Conservation (phyloP, 1,140 invertebrate genomes). For the Gonatopus flavifemur region DNA sequence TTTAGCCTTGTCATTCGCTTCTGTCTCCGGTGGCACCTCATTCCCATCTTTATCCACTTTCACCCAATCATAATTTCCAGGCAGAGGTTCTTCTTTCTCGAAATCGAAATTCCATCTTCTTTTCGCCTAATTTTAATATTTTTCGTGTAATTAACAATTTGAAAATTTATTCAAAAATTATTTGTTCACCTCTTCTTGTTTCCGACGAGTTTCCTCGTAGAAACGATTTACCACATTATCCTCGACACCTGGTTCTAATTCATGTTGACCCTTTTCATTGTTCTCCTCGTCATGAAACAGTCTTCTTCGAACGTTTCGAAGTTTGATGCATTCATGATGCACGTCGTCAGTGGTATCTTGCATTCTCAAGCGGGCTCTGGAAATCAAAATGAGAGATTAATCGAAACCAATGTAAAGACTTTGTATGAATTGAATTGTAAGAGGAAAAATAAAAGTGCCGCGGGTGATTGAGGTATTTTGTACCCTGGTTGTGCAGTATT, state of each 20-base stretch:
- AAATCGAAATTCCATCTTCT: conserved; percentile 54
- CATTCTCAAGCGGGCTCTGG: conserved; percentile 48
- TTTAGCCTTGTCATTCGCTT: conserved; percentile 4
- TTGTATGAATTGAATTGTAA: too few relatives aligned
- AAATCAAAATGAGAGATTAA: too few relatives aligned
- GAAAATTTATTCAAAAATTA: conserved; percentile 2
- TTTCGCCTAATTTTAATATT: conserved; percentile 33
- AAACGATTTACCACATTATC: conserved; percentile 23
- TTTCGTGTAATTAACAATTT: neutral
- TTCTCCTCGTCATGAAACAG: conserved; percentile 36
- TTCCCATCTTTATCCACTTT: conserved; percentile 35
- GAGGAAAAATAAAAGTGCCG: too few relatives aligned
- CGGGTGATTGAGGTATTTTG: too few relatives aligned
- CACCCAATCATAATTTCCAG: conserved; percentile 42
- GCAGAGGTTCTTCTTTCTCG: conserved; percentile 39
- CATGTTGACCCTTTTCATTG: neutral
- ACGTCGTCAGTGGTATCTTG: conserved; percentile 40
- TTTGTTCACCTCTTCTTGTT: conserved; percentile 31
- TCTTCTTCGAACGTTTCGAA: conserved; percentile 36
- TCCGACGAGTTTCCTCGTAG: conserved; percentile 26
- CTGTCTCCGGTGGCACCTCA: conserved; percentile 16
- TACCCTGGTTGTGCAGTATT: too few relatives aligned
- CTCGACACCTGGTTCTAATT: conserved; percentile 17
- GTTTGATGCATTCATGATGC: conserved; percentile 30
- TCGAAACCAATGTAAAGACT: too few relatives aligned